Conservation (phyloP, 2,888 invertebrate species). For the Eretmocerus hayati region DNA sequence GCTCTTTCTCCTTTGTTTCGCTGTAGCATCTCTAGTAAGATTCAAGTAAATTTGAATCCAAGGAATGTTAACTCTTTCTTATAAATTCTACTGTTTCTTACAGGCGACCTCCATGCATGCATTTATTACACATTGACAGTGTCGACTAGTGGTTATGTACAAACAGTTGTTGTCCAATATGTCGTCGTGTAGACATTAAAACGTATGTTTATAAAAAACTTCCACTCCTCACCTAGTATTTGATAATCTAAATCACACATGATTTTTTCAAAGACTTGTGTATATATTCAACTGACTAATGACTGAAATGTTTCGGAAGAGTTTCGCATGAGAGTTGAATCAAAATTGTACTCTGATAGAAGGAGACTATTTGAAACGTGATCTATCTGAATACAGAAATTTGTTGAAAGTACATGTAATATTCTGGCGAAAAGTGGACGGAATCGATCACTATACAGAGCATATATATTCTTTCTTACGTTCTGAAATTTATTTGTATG, state of each 20-base stretch:
- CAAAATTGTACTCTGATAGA: slow-evolving; percentile 7
- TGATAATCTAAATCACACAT: slow-evolving; percentile 6
- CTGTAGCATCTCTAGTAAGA: neutral
- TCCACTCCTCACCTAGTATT: slow-evolving; percentile 17
- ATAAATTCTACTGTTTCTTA: slow-evolving; percentile 15
- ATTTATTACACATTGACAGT: slow-evolving; percentile 87
- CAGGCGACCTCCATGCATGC: slow-evolving; percentile 86
- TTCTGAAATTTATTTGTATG: neutral
- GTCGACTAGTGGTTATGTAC: slow-evolving; percentile 90
- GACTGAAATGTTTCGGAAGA: slow-evolving; percentile 18
- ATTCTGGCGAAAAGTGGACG: no score
- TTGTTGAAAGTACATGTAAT: no score
- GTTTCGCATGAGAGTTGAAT: slow-evolving; percentile 13
- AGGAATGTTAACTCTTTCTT: slow-evolving; percentile 1
- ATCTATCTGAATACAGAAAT: no score
- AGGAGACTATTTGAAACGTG: no score
- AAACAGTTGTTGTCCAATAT: slow-evolving; percentile 90
- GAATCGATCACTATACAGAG: no score
- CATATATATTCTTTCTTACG: neutral
- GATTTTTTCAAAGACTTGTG: slow-evolving; percentile 9
- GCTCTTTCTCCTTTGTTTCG: no score
- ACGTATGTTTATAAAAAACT: slow-evolving; percentile 58
- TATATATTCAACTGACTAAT: slow-evolving; percentile 14
- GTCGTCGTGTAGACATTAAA: slow-evolving; percentile 87
- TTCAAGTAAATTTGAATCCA: neutral